phyloP scores from a whole-genome alignment of 2,113 vertebrate species.

The Oryzias javanicus region DNA sequence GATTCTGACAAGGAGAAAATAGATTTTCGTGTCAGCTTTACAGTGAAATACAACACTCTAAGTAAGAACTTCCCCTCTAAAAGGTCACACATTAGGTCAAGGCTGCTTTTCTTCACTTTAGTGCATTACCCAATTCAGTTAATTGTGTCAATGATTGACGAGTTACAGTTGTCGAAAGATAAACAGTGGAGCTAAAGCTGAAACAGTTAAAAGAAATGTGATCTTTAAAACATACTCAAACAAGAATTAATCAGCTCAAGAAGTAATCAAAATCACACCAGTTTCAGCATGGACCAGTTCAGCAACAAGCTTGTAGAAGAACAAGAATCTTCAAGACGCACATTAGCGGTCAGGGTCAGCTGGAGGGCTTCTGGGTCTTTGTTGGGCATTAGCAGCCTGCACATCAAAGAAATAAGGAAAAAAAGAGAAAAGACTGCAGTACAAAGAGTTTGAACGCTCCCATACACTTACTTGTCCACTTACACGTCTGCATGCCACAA shows the following conservation, averaged over 20 bases:
- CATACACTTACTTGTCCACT: conserved; percentile 9
- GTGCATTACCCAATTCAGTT: no score
- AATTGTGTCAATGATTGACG: no score
- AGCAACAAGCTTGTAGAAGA: conserved; percentile 6
- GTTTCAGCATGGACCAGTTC: conserved; percentile 25
- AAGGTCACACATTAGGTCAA: no score
- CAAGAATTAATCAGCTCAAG: not conserved
- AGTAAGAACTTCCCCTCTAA: no score
- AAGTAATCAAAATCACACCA: not conserved
- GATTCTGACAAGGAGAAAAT: no score
- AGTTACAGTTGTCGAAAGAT: no score
- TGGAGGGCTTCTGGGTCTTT: conserved; percentile 1
- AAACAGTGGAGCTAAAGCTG: no score
- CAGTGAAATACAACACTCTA: no score
- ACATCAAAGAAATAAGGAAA: conserved; percentile 18
- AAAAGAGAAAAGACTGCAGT: conserved; percentile 13
- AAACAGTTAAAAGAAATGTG: no score
- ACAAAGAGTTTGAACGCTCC: conserved; percentile 24
- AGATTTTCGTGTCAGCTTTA: no score
- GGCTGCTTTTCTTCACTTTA: no score
- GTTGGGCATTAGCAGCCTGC: conserved; percentile 4
- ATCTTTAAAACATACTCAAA: no score
- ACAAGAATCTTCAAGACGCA: conserved; percentile 15
- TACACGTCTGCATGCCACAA: conserved; percentile 17
- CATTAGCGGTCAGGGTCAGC: conserved; percentile 1